Evolutionary conservation across 2,113 vertebrate species (phyloP), one percentile per base, ranked within the genome.

Genomic region (Acanthochromis polyacanthus): DNA sequence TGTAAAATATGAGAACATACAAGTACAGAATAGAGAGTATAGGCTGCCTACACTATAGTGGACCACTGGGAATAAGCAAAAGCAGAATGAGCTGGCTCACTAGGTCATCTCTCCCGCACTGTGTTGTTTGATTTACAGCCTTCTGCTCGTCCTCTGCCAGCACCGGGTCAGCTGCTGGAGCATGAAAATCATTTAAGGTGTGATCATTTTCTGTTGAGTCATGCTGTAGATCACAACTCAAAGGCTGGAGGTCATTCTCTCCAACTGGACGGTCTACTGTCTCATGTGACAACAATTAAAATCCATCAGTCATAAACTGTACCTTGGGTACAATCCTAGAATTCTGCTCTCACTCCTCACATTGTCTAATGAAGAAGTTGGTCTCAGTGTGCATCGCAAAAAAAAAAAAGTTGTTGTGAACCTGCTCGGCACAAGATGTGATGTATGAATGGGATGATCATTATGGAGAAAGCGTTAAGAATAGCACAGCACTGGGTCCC

Each of bases 401-500:
- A 57, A 17, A 68, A 36, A 36, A n/a, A 36, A 36, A 36, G 32
- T 36, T 36, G 48, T 48, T 51, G 46, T 1, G 1, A 48, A 38
- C 12, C 80, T 11, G 36, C 22, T 23, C 50, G 23, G 78, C 66
- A 32, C 28, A 43, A 64, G 73, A 64, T 10, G 57, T 71, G 74
- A 86, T 84, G 76, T 78, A 81, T 85, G 83, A 85, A 86, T 62
- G 83, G 66, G 83, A 10, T 15, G 51, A 53, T 81, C 65, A 16
- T 85, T 72, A 82, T 43, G 63, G 63, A 78, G 65, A 32, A 23
- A 69, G 66, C 50, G 65, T 82, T 82, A 85, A 83, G 80, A 91
- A 89, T 80, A 89, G 69, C 80, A 52, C 66, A n/a, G 60, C 67
- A 25, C 67, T 9, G 32, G 38, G 10, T 65, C 74, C 75, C 81